phyloP scores from a whole-genome alignment of 2,888 invertebrate species.

The Steinernema hermaphroditum region DNA sequence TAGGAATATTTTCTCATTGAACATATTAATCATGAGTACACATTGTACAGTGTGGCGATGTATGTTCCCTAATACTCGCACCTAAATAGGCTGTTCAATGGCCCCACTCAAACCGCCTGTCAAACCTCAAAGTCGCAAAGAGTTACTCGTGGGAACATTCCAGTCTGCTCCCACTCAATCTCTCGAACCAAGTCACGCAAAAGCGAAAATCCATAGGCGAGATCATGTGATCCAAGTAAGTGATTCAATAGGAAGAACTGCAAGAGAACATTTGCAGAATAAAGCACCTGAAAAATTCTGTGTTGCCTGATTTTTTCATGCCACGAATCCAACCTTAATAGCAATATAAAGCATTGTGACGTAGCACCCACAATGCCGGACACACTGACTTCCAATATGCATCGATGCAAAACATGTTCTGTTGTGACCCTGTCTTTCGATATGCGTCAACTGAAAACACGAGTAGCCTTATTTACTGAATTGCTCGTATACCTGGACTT shows the following conservation, averaged over 20 bases:
- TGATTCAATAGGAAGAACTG: constrained; percentile 66
- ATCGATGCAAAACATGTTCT: constrained; percentile 55
- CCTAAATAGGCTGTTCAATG: constrained; percentile 42
- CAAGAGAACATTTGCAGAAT: constrained; percentile 64
- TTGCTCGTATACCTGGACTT: constrained; percentile 52
- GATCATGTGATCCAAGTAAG: constrained; percentile 62
- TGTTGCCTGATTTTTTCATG: background rate
- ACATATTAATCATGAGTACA: constrained; percentile 66
- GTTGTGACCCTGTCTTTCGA: constrained; percentile 58
- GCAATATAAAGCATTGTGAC: constrained; percentile 66
- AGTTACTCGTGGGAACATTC: constrained; percentile 67
- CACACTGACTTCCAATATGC: constrained; percentile 59
- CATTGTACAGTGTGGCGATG: constrained; percentile 67
- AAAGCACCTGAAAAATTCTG: constrained; percentile 50
- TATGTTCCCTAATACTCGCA: constrained; percentile 65
- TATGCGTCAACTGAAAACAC: constrained; percentile 59
- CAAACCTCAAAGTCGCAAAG: constrained; percentile 66
- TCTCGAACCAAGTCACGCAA: constrained; percentile 64
- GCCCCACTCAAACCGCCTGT: background rate
- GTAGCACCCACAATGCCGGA: constrained; percentile 66
- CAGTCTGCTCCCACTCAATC: constrained; percentile 67
- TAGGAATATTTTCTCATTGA: constrained; percentile 65
- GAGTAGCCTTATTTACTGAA: background rate
- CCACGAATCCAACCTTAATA: constrained; percentile 57
- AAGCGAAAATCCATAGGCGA: constrained; percentile 66